phyloP scores from a whole-genome alignment of 2,113 vertebrate species.

The Suncus etruscus region DNA sequence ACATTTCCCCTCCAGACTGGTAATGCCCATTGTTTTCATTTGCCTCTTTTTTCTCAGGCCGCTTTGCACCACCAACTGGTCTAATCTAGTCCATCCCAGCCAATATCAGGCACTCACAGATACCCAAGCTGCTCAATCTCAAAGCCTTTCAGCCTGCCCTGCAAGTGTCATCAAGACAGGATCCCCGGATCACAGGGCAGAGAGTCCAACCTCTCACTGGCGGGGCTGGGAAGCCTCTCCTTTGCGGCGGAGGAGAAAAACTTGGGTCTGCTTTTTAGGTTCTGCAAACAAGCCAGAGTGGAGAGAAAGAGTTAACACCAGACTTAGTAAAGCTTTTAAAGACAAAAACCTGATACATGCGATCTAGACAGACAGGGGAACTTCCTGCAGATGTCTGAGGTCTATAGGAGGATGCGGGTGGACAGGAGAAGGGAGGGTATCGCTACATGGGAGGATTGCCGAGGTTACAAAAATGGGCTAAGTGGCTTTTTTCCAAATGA shows the following conservation, averaged over 20 bases:
- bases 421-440: slow-evolving; percentile 86
- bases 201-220: slow-evolving; percentile 91
- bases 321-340: slow-evolving; percentile 91
- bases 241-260: slow-evolving; percentile 91
- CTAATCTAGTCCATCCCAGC: slow-evolving; percentile 77
- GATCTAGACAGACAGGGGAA: slow-evolving; percentile 89
- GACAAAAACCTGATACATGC: slow-evolving; percentile 89
- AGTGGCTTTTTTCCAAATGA: slow-evolving; percentile 86
- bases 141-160: slow-evolving; percentile 87
- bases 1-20: slow-evolving; percentile 77
- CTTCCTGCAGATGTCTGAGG: slow-evolving; percentile 88
- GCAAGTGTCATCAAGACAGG: slow-evolving; percentile 90
- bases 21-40: slow-evolving; percentile 70
- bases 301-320: slow-evolving; percentile 92
- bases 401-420: slow-evolving; percentile 86
- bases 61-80: slow-evolving; percentile 75
- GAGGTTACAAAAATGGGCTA: slow-evolving; percentile 90
- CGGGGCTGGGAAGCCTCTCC: slow-evolving; percentile 89
- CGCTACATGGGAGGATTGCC: slow-evolving; percentile 90
- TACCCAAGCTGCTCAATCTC: slow-evolving; percentile 86
- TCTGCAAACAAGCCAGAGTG: slow-evolving; percentile 91
- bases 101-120: slow-evolving; percentile 77
- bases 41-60: slow-evolving; percentile 77
- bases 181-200: slow-evolving; percentile 89
- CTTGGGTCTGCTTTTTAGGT: slow-evolving; percentile 92